These are phyloP conservation scores for Kryphioiulus occultus DNA, from an alignment of 2,888 invertebrate genomes.

Conservation along the genomic window DNA sequence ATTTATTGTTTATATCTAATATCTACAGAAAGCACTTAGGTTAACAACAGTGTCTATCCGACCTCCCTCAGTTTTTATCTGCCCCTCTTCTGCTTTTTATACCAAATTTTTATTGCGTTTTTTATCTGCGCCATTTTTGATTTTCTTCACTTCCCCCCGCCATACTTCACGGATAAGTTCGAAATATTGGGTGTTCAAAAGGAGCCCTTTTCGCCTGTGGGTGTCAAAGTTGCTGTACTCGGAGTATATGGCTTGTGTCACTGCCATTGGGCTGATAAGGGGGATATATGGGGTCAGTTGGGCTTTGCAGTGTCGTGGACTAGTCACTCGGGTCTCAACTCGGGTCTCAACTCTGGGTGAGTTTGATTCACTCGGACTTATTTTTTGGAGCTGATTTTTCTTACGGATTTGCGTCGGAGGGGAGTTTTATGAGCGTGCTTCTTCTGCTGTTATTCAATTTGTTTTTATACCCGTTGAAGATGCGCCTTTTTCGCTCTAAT, in stretches of 20 bases:
- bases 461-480: not conserved
- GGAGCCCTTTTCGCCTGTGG: not conserved
- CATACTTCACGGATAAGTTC: not conserved
- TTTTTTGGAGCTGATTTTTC: not conserved
- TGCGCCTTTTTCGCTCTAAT: not conserved
- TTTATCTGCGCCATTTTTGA: conserved; percentile 7
- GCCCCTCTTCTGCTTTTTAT: not conserved
- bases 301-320: not conserved
- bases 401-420: not conserved
- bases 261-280: not conserved
- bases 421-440: conserved; percentile 5
- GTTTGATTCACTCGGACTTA: not conserved
- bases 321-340: not conserved
- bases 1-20: conserved; percentile 23
- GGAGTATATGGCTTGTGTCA: conserved; percentile 11
- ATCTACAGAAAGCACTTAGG: conserved; percentile 8
- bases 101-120: not conserved
- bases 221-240: not conserved
- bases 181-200: not conserved
- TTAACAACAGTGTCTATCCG: not conserved
- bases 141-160: not conserved
- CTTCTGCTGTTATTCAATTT: not conserved
- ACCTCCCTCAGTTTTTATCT: conserved; percentile 15
- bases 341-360: too few species aligned
- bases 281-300: not conserved